These are phyloP conservation scores for Nannospalax galili DNA, from an alignment of 2,113 vertebrate genomes.

Conservation along the genomic window DNA sequence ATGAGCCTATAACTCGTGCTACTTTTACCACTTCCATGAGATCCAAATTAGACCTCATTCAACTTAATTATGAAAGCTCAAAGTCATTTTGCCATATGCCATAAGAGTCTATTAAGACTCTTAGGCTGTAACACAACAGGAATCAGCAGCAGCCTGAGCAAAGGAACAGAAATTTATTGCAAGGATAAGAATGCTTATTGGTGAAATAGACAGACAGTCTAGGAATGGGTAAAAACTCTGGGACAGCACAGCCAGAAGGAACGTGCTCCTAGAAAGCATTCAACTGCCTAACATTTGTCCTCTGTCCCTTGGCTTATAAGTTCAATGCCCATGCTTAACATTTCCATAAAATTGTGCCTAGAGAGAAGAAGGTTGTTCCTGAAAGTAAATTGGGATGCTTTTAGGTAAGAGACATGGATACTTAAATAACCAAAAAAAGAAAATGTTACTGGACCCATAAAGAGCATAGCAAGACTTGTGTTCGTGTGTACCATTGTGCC, in stretches of 20 bases:
- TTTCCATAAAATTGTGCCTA: conserved; percentile 9
- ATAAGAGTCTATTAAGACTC: neutral
- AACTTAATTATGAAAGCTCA: conserved; percentile 8
- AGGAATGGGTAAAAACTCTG: neutral
- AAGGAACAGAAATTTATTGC: neutral
- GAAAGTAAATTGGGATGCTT: conserved; percentile 33
- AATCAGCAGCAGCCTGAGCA: neutral
- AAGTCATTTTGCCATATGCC: neutral
- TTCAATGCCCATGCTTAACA: neutral
- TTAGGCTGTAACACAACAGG: neutral
- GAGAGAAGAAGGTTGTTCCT: neutral
- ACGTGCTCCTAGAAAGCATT: neutral
- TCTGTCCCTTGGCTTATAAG: neutral
- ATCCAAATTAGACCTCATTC: neutral
- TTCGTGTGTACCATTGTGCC: neutral
- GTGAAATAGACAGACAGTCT: neutral
- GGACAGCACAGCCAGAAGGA: neutral
- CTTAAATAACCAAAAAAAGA: neutral
- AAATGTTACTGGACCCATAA: neutral
- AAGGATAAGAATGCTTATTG: neutral
- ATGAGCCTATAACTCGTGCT: neutral
- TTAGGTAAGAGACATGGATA: neutral
- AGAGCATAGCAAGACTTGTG: neutral
- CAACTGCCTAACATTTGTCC: neutral
- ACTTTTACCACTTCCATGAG: neutral